Percentiles rank a stretch among this genome's conserved stretches.
These are phyloP conservation scores for Lumbricus terrestris DNA, from an alignment of 2,888 invertebrate species.

Conservation along the genomic window DNA sequence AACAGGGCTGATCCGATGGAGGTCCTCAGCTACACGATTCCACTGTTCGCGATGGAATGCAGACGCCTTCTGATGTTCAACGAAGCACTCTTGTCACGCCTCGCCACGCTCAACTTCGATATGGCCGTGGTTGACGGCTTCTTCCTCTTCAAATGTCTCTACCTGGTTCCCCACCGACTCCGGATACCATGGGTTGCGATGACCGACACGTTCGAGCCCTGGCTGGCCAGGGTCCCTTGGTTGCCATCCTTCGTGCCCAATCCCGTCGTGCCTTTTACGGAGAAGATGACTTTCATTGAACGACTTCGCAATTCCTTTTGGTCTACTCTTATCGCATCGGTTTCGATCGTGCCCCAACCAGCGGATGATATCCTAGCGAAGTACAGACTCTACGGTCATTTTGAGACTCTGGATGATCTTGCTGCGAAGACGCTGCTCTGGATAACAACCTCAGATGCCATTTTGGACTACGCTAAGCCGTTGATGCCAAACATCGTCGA, in stretches of 20 bases:
- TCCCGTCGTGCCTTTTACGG: not conserved
- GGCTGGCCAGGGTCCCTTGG: slow-evolving; percentile 25
- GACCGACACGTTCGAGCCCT: slow-evolving; percentile 25
- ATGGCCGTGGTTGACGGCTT: slow-evolving; percentile 25
- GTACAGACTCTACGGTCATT: slow-evolving; percentile 26
- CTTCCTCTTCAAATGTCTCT: slow-evolving; percentile 23
- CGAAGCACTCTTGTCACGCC: slow-evolving; percentile 18
- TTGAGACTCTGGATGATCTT: slow-evolving; percentile 21
- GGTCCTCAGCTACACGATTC: not conserved
- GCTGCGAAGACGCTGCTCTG: slow-evolving; percentile 19
- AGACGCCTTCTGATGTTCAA: slow-evolving; percentile 19
- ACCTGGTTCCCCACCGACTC: slow-evolving; percentile 26
- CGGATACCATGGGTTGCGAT: slow-evolving; percentile 23
- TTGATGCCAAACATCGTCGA: slow-evolving; percentile 24
- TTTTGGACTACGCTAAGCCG: slow-evolving; percentile 20
- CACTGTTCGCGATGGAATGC: slow-evolving; percentile 18
- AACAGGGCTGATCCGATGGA: not conserved
- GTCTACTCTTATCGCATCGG: not conserved
- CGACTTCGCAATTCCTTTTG: slow-evolving; percentile 11
- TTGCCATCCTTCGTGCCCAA: slow-evolving; percentile 25
- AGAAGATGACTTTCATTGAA: slow-evolving; percentile 21
- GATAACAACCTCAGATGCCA: slow-evolving; percentile 14
- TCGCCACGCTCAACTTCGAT: slow-evolving; percentile 21
- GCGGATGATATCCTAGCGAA: slow-evolving; percentile 14
- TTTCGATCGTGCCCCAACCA: not conserved